These are phyloP conservation scores for Galleria mellonella DNA, from an alignment of 1,140 invertebrate species.

Conservation along the genomic window DNA sequence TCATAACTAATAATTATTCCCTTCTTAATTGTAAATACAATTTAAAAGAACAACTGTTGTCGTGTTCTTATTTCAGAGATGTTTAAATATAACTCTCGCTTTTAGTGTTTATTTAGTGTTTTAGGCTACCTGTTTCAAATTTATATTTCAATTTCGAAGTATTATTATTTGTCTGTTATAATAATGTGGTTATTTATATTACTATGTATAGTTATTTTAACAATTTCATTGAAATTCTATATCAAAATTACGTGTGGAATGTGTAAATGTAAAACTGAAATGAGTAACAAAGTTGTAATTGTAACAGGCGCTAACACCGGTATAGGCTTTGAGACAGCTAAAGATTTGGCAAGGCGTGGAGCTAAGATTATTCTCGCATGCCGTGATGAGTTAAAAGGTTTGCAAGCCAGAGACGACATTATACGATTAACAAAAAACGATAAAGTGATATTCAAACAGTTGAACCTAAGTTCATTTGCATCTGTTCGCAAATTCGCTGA, in stretches of 20 bases:
- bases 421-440: constrained; percentile 57
- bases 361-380: constrained; percentile 90
- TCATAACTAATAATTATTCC: too few relatives aligned
- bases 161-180: too few relatives aligned
- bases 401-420: constrained; percentile 56
- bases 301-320: constrained; percentile 87
- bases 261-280: constrained; percentile 31
- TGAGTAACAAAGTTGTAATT: constrained; percentile 70
- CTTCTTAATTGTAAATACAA: too few relatives aligned
- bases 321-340: constrained; percentile 88
- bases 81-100: too few relatives aligned
- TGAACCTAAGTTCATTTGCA: constrained; percentile 81
- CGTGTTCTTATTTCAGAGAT: too few relatives aligned
- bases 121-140: too few relatives aligned
- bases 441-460: constrained; percentile 69
- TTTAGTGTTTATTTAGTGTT: too few relatives aligned
- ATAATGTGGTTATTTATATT: too few relatives aligned
- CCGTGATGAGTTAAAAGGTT: constrained; percentile 76
- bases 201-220: constrained; percentile 1
- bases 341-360: constrained; percentile 77
- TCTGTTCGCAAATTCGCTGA: constrained; percentile 81
- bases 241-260: constrained; percentile 12
- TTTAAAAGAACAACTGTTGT: too few relatives aligned
- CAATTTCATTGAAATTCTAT: constrained; percentile 3
- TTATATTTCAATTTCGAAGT: too few relatives aligned